Evolutionary conservation across 2,888 invertebrate species (phyloP), one percentile per base, ranked within the genome.

Genomic region (Drosophila niveifrons): DNA sequence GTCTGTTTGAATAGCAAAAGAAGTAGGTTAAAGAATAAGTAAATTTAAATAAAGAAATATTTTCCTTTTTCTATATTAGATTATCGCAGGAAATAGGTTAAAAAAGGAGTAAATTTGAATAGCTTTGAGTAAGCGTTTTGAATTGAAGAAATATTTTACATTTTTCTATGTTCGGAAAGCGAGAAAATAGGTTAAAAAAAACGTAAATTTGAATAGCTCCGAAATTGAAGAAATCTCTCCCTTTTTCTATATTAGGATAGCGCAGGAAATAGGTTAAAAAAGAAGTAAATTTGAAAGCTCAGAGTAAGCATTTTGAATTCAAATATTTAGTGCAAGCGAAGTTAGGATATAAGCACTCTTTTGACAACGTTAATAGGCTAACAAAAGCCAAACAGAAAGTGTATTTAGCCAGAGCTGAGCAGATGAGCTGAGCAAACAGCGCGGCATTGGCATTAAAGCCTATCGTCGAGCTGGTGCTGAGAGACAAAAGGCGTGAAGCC

Each of bases 401-500:
- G 47, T 66, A 71, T 66, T 66, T 58, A 44, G 43, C 41, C 64
- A 64, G 10, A 36, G 59, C 72, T 46, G 56, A 61, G 53, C 44
- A 57, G 72, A 66, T 36, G 52, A 61, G 62, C 44, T 55, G 72
- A 23, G 23, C 23, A 23, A 23, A 68, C 73, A 77, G 15, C 41
- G 46, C 18, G 18, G 18, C 36, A 28, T 18, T 46, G 44, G 53
- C 55, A 61, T 72, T 72, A 43, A 56, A 58, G 44, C 36, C 36
- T 11, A 36, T 36, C 36, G 36, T 55, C 57, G 31, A 46, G 48
- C 62, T 65, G 61, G 23, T 23, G 23, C 23, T 23, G 23, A 23
- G 23, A 82, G 67, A 86, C 88, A 84, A 87, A 87, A 81, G 78
- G 88, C 84, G 78, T 82, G 67, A 87, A 78, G 78, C 78, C 70